Conservation (phyloP, 2,113 vertebrate genomes). For the Chaenogobius annularis region DNA sequence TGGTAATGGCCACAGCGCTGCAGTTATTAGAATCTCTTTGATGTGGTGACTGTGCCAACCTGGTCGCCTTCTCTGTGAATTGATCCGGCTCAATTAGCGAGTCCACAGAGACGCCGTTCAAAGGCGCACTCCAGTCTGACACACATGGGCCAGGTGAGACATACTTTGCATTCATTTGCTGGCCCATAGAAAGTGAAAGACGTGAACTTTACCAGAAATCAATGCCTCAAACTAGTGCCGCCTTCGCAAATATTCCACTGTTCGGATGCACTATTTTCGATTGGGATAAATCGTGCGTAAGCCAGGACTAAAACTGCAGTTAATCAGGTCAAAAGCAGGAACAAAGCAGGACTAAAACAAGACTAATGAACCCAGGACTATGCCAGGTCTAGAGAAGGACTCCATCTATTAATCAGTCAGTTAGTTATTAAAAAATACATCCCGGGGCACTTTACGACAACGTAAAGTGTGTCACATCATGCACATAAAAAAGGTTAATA, state of each 20-base stretch:
- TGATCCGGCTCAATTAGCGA: slow-evolving; percentile 74
- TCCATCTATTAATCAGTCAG: too few relatives aligned
- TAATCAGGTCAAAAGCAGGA: neutral
- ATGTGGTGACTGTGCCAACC: slow-evolving; percentile 75
- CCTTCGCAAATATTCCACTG: neutral
- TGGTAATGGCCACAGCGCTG: slow-evolving; percentile 70
- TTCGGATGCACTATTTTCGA: neutral
- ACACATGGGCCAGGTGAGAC: slow-evolving; percentile 62
- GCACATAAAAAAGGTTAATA: too few relatives aligned
- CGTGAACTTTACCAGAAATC: slow-evolving; percentile 57
- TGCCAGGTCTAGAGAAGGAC: neutral
- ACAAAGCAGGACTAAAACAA: neutral
- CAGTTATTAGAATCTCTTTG: slow-evolving; percentile 77
- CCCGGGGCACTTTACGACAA: too few relatives aligned
- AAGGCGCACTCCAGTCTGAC: slow-evolving; percentile 59
- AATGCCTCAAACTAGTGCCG: slow-evolving; percentile 10
- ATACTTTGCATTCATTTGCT: slow-evolving; percentile 67
- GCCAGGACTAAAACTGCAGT: neutral
- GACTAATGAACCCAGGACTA: neutral
- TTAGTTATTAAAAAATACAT: too few relatives aligned
- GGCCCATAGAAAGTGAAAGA: slow-evolving; percentile 52
- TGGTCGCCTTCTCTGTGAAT: slow-evolving; percentile 66
- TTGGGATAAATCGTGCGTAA: neutral
- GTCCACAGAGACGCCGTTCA: slow-evolving; percentile 61
- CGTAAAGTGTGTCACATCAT: too few relatives aligned